Conservation (phyloP, 2,888 invertebrate genomes). For the Brenthis daphne region DNA sequence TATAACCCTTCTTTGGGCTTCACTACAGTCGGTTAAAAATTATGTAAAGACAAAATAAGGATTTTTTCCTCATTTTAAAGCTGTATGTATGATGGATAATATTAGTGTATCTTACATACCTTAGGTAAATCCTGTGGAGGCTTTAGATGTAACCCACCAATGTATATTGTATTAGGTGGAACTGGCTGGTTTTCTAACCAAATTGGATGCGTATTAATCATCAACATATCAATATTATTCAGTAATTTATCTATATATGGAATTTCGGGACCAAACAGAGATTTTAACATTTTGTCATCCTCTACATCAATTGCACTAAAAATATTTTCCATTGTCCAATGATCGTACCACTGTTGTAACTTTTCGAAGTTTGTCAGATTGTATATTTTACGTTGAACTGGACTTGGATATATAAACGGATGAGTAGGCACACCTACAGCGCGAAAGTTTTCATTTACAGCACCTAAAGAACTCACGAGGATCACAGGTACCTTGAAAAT, state of each 20-base stretch:
- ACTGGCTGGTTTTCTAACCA: constrained; percentile 60
- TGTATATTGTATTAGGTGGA: constrained; percentile 61
- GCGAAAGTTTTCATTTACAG: constrained; percentile 38
- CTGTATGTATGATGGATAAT: too few species aligned
- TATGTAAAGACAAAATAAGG: too few species aligned
- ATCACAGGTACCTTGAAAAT: constrained; percentile 51
- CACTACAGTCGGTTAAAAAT: too few species aligned
- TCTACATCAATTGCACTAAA: constrained; percentile 20
- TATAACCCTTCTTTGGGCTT: too few species aligned
- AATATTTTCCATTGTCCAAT: constrained; percentile 30
- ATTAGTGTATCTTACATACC: constrained; percentile 44
- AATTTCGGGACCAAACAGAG: constrained; percentile 46
- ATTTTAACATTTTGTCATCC: constrained; percentile 40
- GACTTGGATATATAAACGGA: constrained; percentile 47
- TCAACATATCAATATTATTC: constrained; percentile 58
- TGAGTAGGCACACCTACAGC: constrained; percentile 47
- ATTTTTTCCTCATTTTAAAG: too few species aligned
- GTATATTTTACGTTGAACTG: constrained; percentile 39
- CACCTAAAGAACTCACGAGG: constrained; percentile 48
- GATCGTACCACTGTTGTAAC: constrained; percentile 41
- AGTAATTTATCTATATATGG: constrained; percentile 45
- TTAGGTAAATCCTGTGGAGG: constrained; percentile 59
- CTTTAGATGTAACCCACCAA: constrained; percentile 65
- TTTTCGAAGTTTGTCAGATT: constrained; percentile 52
- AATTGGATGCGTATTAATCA: constrained; percentile 63